Conservation (phyloP, 35 echinoderm and acorn worm species). For the Lytechinus variegatus region DNA sequence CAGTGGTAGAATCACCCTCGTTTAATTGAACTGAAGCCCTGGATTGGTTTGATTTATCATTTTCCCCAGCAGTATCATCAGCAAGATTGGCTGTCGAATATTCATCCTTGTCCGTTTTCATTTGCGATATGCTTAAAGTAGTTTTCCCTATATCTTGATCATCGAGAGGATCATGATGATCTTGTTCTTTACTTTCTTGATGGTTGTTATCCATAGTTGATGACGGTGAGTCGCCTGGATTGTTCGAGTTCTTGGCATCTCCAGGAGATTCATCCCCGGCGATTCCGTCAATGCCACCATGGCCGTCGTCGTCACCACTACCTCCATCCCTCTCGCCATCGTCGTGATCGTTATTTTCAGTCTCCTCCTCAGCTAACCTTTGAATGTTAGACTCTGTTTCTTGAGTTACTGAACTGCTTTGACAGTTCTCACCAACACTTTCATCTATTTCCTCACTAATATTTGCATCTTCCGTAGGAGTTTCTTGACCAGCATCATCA, state of each 20-base stretch:
- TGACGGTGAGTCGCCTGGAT: neutral
- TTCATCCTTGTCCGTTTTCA: neutral
- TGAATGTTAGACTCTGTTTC: neutral
- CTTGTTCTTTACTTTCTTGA: neutral
- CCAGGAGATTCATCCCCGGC: neutral
- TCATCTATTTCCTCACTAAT: neutral
- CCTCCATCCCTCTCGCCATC: neutral
- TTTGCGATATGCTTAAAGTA: neutral
- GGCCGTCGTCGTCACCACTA: neutral
- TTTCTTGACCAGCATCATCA: neutral
- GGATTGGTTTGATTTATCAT: neutral
- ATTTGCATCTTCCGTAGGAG: neutral
- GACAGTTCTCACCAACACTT: neutral
- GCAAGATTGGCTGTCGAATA: neutral
- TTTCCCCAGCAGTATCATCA: neutral
- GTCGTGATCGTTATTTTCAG: neutral
- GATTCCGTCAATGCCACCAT: neutral
- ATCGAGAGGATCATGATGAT: neutral
- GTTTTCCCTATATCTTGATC: neutral
- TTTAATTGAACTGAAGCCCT: neutral
- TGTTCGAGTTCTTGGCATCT: neutral
- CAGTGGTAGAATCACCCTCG: neutral
- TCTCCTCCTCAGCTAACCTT: neutral
- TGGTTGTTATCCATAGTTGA: neutral
- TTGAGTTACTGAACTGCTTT: neutral